Conservation (phyloP, 2,113 vertebrate genomes). For the Odocoileus hemionus region DNA sequence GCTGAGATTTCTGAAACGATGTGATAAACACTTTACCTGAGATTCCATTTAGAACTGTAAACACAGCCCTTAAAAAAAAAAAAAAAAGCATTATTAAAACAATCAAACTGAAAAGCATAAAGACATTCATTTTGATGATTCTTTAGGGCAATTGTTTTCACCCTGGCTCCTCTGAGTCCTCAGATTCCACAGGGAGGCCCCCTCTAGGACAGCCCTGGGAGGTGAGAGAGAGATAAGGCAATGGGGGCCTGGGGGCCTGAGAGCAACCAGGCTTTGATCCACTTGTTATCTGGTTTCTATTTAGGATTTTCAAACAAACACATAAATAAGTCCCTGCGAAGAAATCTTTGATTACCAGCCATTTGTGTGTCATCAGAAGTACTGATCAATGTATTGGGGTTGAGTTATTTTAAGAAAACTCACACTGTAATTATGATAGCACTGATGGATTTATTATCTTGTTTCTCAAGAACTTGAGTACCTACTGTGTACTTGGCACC, state of each 20-base stretch:
- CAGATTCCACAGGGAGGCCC: background rate
- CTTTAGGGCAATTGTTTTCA: background rate
- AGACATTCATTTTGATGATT: background rate
- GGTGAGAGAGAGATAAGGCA: background rate
- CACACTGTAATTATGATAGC: background rate
- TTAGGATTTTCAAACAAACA: constrained; percentile 37
- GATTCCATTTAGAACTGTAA: background rate
- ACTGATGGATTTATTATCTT: background rate
- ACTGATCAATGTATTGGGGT: background rate
- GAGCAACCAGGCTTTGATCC: background rate
- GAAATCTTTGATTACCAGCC: background rate
- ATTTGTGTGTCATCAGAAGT: background rate
- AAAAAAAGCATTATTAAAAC: background rate
- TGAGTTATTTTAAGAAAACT: background rate
- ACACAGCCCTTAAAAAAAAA: background rate
- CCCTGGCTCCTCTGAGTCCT: background rate
- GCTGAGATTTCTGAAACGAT: background rate
- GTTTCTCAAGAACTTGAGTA: background rate
- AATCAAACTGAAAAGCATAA: background rate
- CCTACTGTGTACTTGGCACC: background rate
- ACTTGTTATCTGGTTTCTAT: background rate
- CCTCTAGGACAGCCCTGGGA: background rate
- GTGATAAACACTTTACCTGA: background rate
- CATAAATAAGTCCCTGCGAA: constrained; percentile 15
- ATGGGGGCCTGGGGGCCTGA: background rate